Evolutionary conservation across 2,113 vertebrate species (phyloP).

Genomic region (Lontra canadensis): DNA sequence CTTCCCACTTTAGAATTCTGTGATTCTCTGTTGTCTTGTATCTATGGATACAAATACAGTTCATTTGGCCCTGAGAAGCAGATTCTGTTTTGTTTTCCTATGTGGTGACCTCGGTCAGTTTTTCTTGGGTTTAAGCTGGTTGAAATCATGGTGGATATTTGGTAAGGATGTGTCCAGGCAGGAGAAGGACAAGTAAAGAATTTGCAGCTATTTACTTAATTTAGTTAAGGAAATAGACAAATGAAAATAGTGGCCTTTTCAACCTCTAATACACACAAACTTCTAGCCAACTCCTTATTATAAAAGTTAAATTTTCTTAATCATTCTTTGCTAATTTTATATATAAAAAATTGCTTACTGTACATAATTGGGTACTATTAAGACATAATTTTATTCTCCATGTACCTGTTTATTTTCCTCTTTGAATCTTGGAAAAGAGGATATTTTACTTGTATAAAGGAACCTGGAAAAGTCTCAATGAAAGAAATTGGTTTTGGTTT

Average conservation of each 20-base stretch:
- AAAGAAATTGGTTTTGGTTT: background rate
- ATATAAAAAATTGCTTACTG: slow-evolving; percentile 18
- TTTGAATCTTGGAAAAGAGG: background rate
- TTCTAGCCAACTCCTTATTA: background rate
- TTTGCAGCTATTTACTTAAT: slow-evolving; percentile 39
- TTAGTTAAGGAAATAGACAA: slow-evolving; percentile 48
- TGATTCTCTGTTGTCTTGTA: slow-evolving; percentile 68
- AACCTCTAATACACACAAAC: background rate
- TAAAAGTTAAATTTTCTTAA: slow-evolving; percentile 24
- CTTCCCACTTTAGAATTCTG: slow-evolving; percentile 49
- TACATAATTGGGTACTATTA: background rate
- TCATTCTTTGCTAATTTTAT: slow-evolving; percentile 26
- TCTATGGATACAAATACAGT: slow-evolving; percentile 70
- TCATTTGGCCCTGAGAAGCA: slow-evolving; percentile 26
- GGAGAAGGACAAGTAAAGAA: slow-evolving; percentile 16
- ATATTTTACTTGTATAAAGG: slow-evolving; percentile 43
- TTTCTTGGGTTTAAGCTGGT: slow-evolving; percentile 54
- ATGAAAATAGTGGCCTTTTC: slow-evolving; percentile 12
- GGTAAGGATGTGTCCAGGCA: slow-evolving; percentile 44
- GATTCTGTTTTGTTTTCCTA: slow-evolving; percentile 68
- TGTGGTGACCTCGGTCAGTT: slow-evolving; percentile 48
- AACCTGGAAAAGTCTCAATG: background rate
- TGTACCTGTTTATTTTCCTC: background rate
- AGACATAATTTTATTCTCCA: background rate
- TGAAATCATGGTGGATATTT: slow-evolving; percentile 54